A percentile compares a stretch with the other conserved stretches of the same genome.
Conservation (phyloP, 35 echinoderm and acorn worm genomes). For the Acanthaster planci region DNA sequence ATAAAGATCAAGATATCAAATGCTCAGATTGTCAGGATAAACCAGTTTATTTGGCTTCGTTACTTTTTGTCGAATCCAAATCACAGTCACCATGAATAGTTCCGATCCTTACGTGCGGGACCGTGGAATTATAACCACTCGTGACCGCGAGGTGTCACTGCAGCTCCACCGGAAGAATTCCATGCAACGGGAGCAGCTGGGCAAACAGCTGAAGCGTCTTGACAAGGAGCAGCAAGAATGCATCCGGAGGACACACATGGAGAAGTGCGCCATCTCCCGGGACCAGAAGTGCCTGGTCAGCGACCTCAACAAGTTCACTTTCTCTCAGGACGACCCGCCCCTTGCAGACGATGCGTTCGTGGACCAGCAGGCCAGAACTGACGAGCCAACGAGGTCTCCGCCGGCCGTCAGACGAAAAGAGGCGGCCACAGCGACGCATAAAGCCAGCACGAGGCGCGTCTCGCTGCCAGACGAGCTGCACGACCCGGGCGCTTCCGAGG, state of each 20-base stretch:
- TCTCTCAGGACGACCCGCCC: neutral
- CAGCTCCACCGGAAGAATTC: slow-evolving; percentile 2
- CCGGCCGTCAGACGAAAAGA: neutral
- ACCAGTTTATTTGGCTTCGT: neutral
- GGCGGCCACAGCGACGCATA: neutral
- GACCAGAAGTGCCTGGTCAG: slow-evolving; percentile 8
- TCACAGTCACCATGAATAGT: neutral
- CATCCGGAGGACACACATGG: neutral
- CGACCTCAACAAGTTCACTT: neutral
- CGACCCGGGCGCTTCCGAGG: neutral
- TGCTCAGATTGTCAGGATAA: neutral
- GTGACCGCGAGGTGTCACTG: neutral
- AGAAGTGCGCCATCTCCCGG: neutral
- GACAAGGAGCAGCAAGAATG: slow-evolving; percentile 10
- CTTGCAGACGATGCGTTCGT: neutral
- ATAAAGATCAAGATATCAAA: neutral
- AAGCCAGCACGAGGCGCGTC: neutral
- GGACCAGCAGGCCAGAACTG: neutral
- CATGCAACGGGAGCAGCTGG: neutral
- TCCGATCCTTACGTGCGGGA: neutral
- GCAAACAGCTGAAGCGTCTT: neutral
- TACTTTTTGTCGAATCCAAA: neutral
- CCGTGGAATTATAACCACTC: neutral
- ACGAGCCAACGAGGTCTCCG: neutral
- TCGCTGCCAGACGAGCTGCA: neutral